Evolutionary conservation across 1,140 invertebrate species (phyloP), one percentile per base, ranked within the genome.

Genomic region (Drosophila oshimai): DNA sequence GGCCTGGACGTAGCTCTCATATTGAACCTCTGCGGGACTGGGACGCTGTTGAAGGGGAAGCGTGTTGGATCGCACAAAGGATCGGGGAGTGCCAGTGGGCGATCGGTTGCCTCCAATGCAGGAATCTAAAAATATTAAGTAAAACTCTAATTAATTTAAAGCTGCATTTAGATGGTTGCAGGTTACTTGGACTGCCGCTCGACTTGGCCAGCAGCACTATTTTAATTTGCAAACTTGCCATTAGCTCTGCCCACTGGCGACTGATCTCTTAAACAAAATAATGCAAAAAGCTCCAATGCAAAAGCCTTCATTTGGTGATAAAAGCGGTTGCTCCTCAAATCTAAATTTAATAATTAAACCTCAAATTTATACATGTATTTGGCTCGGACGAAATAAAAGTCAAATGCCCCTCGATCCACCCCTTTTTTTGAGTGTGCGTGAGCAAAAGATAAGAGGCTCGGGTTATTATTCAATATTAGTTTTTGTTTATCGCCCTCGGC

Each of bases 1-100:
- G 28, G 89, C 89, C 57, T 87, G 75, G 17, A 90, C 89, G 70
- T 90, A 90, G 45, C 89, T 90, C 42, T 90, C 89, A 60, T 90
- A 90, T 24, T 90, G 84, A n/a, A 89, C 74, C 51, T 90, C 89
- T 2, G 84, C 89, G 0, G 89, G 77, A 36, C 84, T 89, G 26
- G 79, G 81, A 4, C 86, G 78, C 24, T 90, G 89, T 10, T 90
- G 88, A 28, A 90, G 4, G 0, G 89, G 89, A 34, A 89, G 47
- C 13, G 84, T 88, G 13, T 86, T 88, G 5, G 89, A 76, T 34
- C 86, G 81, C 47, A 78, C 58, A 26, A 88, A 80, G 17, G 73
- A 64, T 10, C 64, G 68, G 6, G 74, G 64, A 5, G 84, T 46
- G 22, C 54, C 36, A 10, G 75, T 50, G 6, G 88, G 89, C 13